Percentiles rank a stretch among this genome's conserved stretches.
These are phyloP conservation scores for Drosophila kepulauana DNA, from an alignment of 1,140 invertebrate genomes.

Conservation along the genomic window DNA sequence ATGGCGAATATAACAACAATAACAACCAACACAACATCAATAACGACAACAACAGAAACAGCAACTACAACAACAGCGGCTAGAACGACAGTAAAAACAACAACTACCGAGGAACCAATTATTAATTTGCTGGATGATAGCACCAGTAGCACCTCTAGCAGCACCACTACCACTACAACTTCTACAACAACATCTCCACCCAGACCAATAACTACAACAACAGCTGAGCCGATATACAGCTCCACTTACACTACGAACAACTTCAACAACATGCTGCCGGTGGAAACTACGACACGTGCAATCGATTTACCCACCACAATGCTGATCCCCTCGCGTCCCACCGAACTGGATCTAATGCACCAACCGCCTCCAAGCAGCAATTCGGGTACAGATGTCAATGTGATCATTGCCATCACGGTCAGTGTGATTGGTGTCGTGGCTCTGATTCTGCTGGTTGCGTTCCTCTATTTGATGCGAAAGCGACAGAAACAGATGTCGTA, in stretches of 20 bases:
- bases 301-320: constrained; percentile 22
- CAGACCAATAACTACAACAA: constrained; percentile 28
- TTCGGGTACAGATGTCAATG: constrained; percentile 81
- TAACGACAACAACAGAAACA: constrained; percentile 1
- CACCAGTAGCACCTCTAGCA: constrained; percentile 43
- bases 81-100: constrained; percentile 38
- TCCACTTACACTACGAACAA: constrained; percentile 16
- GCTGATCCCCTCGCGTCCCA: constrained; percentile 35
- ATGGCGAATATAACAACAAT: constrained; percentile 51
- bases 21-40: constrained; percentile 19
- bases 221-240: constrained; percentile 43
- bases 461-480: constrained; percentile 90
- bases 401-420: constrained; percentile 86
- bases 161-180: constrained; percentile 24
- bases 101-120: constrained; percentile 55
- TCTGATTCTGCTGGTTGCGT: constrained; percentile 88
- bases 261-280: constrained; percentile 35
- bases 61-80: constrained; percentile 24
- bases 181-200: constrained; percentile 28
- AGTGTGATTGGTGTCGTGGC: constrained; percentile 86
- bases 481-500: constrained; percentile 89
- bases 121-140: constrained; percentile 70
- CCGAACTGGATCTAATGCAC: constrained; percentile 59
- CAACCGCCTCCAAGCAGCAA: constrained; percentile 55
- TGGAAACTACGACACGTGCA: constrained; percentile 12